These are phyloP conservation scores for Microctonus aethiopoides DNA, from an alignment of 2,888 invertebrate species.

Conservation along the genomic window DNA sequence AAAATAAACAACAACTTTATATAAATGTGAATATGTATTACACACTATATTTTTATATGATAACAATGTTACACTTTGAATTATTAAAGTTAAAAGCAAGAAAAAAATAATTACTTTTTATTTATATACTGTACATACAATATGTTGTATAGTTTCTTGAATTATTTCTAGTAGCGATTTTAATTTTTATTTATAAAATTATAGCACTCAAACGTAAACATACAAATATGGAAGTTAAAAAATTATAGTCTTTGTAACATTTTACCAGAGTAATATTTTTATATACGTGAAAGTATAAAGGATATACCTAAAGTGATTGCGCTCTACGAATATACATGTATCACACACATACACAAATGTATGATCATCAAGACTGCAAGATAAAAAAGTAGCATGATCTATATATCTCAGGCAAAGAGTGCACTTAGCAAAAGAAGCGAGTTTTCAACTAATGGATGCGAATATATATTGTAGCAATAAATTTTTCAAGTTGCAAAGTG, in stretches of 20 bases:
- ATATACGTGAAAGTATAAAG: neutral
- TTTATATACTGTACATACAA: too few relatives aligned
- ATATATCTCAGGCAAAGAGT: constrained; percentile 39
- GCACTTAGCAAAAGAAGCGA: constrained; percentile 56
- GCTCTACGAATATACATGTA: neutral
- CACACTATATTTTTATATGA: neutral
- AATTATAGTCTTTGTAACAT: too few relatives aligned
- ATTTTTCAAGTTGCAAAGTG: constrained; percentile 60
- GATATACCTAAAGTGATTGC: neutral
- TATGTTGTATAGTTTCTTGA: too few relatives aligned
- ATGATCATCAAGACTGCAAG: neutral
- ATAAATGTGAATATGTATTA: neutral
- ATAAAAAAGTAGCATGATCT: constrained; percentile 40
- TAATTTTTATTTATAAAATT: neutral
- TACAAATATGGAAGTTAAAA: constrained; percentile 4
- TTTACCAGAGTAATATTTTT: too few relatives aligned
- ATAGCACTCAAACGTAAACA: neutral
- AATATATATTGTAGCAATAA: constrained; percentile 66
- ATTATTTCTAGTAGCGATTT: neutral
- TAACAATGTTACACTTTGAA: neutral
- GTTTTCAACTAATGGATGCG: constrained; percentile 64
- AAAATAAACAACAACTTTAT: neutral
- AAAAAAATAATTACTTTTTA: too few relatives aligned
- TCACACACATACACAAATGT: neutral
- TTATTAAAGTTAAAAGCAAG: too few relatives aligned